A percentile compares a stretch with the other conserved stretches of the same genome.
These are phyloP conservation scores for Columba janthina DNA, from an alignment of 2,113 vertebrate genomes.

Conservation along the genomic window DNA sequence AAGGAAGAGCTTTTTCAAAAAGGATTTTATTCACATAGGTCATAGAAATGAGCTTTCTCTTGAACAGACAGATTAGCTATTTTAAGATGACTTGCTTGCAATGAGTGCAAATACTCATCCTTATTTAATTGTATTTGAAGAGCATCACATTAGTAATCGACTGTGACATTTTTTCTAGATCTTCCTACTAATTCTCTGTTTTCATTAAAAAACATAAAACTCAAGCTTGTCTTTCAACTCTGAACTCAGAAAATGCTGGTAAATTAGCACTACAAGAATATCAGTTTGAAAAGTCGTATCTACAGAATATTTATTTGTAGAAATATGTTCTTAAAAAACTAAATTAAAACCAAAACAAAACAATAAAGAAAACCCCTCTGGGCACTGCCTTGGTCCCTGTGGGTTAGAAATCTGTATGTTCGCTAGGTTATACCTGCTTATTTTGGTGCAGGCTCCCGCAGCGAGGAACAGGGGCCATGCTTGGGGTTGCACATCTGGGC, in stretches of 20 bases:
- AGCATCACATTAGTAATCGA: neutral
- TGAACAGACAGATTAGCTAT: neutral
- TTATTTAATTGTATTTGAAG: neutral
- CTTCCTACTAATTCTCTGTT: neutral
- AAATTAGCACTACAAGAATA: neutral
- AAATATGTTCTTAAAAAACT: neutral
- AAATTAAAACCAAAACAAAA: neutral
- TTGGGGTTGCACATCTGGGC: neutral
- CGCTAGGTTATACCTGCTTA: neutral
- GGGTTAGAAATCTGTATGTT: neutral
- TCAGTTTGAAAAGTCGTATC: neutral
- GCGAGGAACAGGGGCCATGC: neutral
- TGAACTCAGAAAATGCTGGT: neutral
- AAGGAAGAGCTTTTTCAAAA: neutral
- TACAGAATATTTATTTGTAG: neutral
- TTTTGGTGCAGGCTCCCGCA: rapidly evolving
- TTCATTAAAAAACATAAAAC: neutral
- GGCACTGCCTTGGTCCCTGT: neutral
- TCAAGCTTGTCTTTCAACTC: neutral
- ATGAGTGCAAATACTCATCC: neutral
- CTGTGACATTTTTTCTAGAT: neutral
- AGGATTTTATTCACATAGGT: neutral
- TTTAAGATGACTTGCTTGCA: neutral
- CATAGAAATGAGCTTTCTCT: neutral
- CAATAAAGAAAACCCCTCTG: neutral